phyloP scores from a whole-genome alignment of 2,113 vertebrate genomes.

The Spheniscus mendiculus region DNA sequence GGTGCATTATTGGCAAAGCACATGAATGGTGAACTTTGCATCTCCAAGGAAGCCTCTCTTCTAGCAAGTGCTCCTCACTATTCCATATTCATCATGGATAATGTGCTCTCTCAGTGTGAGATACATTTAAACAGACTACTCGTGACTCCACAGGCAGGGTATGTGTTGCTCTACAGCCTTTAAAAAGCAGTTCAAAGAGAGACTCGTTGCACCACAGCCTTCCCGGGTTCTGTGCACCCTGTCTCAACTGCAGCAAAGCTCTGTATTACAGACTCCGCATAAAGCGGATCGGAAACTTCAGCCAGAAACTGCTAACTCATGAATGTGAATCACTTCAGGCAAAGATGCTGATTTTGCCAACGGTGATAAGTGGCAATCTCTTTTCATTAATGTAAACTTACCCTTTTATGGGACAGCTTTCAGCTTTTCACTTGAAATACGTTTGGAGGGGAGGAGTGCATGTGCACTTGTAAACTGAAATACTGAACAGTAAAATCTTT shows the following conservation, averaged over 20 bases:
- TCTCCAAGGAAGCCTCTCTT: not conserved
- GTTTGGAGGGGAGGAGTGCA: not conserved
- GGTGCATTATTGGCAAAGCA: not conserved
- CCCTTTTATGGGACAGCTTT: not conserved
- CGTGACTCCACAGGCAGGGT: not conserved
- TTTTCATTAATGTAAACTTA: not conserved
- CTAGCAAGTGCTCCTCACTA: not conserved
- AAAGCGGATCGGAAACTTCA: not conserved
- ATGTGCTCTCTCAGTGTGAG: not conserved
- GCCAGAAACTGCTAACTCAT: not conserved
- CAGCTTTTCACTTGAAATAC: not conserved
- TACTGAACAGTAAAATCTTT: not conserved
- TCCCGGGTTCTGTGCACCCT: not conserved
- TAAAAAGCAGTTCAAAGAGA: not conserved
- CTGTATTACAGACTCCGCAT: rapidly evolving
- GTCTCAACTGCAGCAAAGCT: not conserved
- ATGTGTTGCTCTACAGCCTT: not conserved
- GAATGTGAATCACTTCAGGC: not conserved
- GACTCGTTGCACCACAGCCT: not conserved
- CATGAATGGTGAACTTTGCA: not conserved
- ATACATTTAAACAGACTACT: not conserved
- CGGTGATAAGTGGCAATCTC: not conserved
- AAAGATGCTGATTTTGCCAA: not conserved
- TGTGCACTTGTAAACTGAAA: not conserved
- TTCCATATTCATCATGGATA: not conserved